Conservation (phyloP, 2,797 vertebrate genomes). For the Platalea minor region DNA sequence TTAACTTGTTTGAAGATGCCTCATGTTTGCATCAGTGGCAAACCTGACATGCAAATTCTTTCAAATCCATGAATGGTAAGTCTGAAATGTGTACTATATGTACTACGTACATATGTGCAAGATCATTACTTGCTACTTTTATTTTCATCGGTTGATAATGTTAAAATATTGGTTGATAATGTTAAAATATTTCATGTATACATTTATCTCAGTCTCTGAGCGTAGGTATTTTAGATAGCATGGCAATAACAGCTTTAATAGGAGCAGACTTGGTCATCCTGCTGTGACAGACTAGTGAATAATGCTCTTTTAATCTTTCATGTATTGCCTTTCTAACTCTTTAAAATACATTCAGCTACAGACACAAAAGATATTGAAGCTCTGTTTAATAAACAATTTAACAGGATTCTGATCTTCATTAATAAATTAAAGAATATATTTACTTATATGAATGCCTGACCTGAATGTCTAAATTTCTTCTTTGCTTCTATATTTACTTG, state of each 20-base stretch:
- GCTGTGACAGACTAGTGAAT: constrained; percentile 53
- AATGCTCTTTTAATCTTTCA: constrained; percentile 60
- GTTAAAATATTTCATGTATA: constrained; percentile 2
- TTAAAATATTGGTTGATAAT: not conserved
- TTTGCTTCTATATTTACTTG: constrained; percentile 31
- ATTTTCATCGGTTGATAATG: not conserved
- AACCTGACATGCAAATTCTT: not conserved
- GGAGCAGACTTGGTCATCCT: constrained; percentile 53
- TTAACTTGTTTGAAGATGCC: not conserved
- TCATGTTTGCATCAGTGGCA: not conserved
- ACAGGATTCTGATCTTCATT: constrained; percentile 52
- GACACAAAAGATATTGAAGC: constrained; percentile 14
- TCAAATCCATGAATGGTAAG: not conserved
- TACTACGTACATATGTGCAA: not conserved
- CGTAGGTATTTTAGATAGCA: not conserved
- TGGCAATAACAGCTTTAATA: constrained; percentile 19
- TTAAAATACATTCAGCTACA: constrained; percentile 25
- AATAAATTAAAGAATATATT: constrained; percentile 67
- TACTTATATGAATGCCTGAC: constrained; percentile 43
- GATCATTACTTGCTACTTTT: constrained; percentile 22
- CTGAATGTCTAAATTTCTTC: constrained; percentile 20
- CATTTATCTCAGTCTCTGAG: constrained; percentile 6
- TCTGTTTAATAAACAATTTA: constrained; percentile 61
- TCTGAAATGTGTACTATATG: not conserved
- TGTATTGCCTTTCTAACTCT: constrained; percentile 47